A percentile compares a stretch with the other conserved stretches of the same genome.
phyloP scores from a whole-genome alignment of 1,140 invertebrate genomes.

The Plodia interpunctella region DNA sequence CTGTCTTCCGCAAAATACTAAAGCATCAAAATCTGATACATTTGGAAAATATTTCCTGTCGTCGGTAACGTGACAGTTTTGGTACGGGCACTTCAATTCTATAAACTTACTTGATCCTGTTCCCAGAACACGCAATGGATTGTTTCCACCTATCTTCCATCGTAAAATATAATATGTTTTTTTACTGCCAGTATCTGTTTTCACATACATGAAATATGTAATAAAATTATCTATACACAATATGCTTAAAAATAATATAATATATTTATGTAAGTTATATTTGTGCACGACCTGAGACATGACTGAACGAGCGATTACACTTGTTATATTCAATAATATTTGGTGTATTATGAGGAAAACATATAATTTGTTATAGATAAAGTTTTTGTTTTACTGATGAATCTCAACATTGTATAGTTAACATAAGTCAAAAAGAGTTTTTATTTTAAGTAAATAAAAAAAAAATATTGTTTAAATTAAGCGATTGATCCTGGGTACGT shows the following conservation, averaged over 20 bases:
- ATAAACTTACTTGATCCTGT: conserved; percentile 35
- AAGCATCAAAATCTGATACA: conserved; percentile 38
- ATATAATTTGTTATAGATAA: too few relatives aligned
- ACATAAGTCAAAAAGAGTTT: too few relatives aligned
- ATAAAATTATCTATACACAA: neutral
- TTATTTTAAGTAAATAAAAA: too few relatives aligned
- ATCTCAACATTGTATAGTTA: too few relatives aligned
- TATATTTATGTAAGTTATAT: neutral
- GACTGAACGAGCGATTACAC: too few relatives aligned
- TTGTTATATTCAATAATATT: too few relatives aligned
- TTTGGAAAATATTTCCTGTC: conserved; percentile 27
- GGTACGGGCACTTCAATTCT: conserved; percentile 35
- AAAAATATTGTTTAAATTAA: too few relatives aligned
- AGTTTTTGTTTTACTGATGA: too few relatives aligned
- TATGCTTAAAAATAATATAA: neutral
- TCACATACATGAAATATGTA: neutral
- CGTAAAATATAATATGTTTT: conserved; percentile 1
- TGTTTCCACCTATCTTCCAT: neutral
- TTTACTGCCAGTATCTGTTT: neutral
- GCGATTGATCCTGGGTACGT: too few relatives aligned
- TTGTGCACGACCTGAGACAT: too few relatives aligned
- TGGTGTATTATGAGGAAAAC: too few relatives aligned
- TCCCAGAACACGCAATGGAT: conserved; percentile 41
- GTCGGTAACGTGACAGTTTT: conserved; percentile 43
- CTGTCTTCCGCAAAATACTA: conserved; percentile 46